Evolutionary conservation across 2,888 invertebrate genomes (phyloP).

Genomic region (Ctena decussata): DNA sequence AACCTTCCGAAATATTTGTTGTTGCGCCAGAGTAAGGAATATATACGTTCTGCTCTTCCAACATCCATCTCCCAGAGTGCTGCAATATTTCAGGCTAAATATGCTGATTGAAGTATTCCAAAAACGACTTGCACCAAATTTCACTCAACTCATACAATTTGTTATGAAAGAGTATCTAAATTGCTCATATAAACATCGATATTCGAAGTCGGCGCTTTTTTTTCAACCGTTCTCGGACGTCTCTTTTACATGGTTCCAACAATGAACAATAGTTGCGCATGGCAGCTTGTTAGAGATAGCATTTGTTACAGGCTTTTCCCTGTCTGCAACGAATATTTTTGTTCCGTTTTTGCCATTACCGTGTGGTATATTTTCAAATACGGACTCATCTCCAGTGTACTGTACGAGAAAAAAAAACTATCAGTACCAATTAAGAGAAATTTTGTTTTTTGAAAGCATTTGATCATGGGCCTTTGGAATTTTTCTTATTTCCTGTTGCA

Average conservation of each 20-base stretch:
- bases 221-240: constrained; percentile 2
- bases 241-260: constrained; percentile 20
- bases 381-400: too few relatives aligned
- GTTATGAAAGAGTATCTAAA: not conserved
- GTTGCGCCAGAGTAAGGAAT: constrained; percentile 38
- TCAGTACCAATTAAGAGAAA: too few relatives aligned
- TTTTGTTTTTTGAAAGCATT: constrained; percentile 11
- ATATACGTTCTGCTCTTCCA: constrained; percentile 19
- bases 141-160: not conserved
- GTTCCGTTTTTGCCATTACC: too few relatives aligned
- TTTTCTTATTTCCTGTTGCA: not conserved
- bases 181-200: not conserved
- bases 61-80: constrained; percentile 13
- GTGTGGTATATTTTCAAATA: not conserved
- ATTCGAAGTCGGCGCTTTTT: not conserved
- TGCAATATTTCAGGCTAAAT: not conserved
- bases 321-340: constrained; percentile 31
- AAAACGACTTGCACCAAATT: not conserved
- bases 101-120: not conserved
- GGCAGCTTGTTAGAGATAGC: constrained; percentile 7
- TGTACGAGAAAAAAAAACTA: too few relatives aligned
- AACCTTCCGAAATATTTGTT: constrained; percentile 41
- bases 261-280: not conserved
- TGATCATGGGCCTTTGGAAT: not conserved
- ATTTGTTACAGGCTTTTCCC: constrained; percentile 19